These are phyloP conservation scores for Habropoda laboriosa DNA, from an alignment of 1,140 invertebrate genomes.

Conservation along the genomic window DNA sequence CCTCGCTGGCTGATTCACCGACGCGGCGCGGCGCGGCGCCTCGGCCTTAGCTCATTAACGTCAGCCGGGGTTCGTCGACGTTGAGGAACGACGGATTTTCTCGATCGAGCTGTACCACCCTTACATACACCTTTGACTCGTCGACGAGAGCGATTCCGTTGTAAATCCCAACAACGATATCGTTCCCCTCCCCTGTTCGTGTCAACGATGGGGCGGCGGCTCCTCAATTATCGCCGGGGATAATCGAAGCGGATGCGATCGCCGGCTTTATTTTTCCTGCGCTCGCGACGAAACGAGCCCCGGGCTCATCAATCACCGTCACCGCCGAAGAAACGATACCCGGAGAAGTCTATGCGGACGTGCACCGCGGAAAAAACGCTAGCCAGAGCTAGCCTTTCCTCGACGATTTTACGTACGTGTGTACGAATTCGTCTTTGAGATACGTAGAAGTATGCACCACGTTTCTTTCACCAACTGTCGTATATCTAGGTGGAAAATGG, in stretches of 20 bases:
- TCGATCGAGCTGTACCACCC: no score
- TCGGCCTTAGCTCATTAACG: constrained; percentile 2
- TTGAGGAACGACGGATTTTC: background rate
- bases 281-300: constrained; percentile 26
- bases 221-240: constrained; percentile 57
- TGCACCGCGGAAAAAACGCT: constrained; percentile 25
- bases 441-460: no score
- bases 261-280: constrained; percentile 38
- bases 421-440: no score
- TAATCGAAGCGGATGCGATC: constrained; percentile 61
- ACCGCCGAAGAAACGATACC: constrained; percentile 56
- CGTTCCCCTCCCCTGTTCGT: background rate
- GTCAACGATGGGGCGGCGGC: background rate
- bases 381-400: background rate
- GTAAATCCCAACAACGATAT: background rate
- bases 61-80: background rate
- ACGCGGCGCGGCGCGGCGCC: background rate
- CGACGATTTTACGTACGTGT: no score
- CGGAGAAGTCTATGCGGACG: background rate
- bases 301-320: constrained; percentile 62
- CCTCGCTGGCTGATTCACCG: background rate
- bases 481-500: no score
- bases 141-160: background rate
- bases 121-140: background rate
- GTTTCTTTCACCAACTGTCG: background rate